phyloP scores from a whole-genome alignment of 1,140 invertebrate species.

The Zaprionus africanus region DNA sequence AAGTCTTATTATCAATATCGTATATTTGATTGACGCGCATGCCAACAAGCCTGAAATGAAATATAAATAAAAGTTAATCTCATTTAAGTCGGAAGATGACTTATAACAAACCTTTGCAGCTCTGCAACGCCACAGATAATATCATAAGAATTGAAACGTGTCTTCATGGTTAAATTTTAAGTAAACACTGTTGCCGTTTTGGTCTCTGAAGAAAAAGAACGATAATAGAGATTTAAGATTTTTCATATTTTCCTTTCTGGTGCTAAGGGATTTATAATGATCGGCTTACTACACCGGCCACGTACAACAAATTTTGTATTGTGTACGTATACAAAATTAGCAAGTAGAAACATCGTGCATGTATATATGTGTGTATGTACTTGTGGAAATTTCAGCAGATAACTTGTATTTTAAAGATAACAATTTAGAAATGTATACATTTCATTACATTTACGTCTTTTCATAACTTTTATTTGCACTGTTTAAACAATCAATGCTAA shows the following conservation, averaged over 20 bases:
- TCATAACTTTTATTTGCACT: not conserved
- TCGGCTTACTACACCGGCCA: not conserved
- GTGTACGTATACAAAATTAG: not conserved
- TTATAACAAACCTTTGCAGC: constrained; percentile 89
- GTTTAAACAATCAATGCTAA: not conserved
- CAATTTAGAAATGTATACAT: not conserved
- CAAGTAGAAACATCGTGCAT: not conserved
- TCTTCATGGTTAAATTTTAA: constrained; percentile 90
- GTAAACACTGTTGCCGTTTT: constrained; percentile 16
- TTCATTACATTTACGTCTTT: not conserved
- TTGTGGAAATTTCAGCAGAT: not conserved
- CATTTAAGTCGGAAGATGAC: not conserved
- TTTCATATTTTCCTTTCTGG: not conserved
- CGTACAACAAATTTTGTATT: not conserved
- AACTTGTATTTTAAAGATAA: not conserved
- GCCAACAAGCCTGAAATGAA: constrained; percentile 90
- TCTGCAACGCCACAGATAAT: constrained; percentile 94
- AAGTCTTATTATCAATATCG: constrained; percentile 98
- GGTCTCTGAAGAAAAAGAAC: constrained; percentile 26
- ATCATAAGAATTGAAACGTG: constrained; percentile 95
- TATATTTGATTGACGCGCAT: constrained; percentile 98
- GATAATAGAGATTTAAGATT: not conserved
- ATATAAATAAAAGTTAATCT: not conserved
- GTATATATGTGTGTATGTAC: not conserved
- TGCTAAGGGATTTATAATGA: not conserved